Evolutionary conservation across 2,113 vertebrate species (phyloP), one percentile per base, ranked within the genome.

Genomic region (Junco hyemalis): DNA sequence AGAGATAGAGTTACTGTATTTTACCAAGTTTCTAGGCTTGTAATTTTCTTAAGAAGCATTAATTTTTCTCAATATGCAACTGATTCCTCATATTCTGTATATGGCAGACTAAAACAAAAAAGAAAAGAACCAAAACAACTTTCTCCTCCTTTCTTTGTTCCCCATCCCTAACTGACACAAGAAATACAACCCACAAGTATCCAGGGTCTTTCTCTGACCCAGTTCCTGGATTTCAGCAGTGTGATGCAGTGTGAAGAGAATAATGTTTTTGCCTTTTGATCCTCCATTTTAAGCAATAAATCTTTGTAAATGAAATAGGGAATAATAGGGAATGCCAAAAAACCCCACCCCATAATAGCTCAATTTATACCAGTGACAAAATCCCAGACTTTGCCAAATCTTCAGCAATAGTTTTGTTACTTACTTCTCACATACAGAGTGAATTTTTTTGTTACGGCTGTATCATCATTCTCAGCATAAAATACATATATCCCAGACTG

Each of bases 391-490:
- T 84, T 20, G n/a, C 9, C 29, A 73, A 21, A 90, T 59, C 10
- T 48, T 91, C 35, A n/a, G 29, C 20, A 13, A 14, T 53, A 48
- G 3, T 66, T 86, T 91, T 77, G 51, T 81, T 85, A 99, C 98
- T 98, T 98, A 99, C 99, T 98, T 95, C 95, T 97, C 95, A 99
- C 96, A 51, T 98, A 98, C 50, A 99, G 93, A 8, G 95, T 98
- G 81, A 99, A 97, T 47, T 42, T 98, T 96, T 97, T 98, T 59
- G 97, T 99, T 73, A 96, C 79, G 2, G 88, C 88, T 7, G 65
- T 61, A 22, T 97, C 97, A 76, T 97, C 98, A 81, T 98, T 99
- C 96, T 98, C 97, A 31, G 98, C 96, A 59, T 98, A 97, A 87
- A 99, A 98, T 50, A 98, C 84, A 51, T 99, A 99, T 57, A 98